These are phyloP conservation scores for Amphilophus citrinellus DNA, from an alignment of 2,113 vertebrate species.

Conservation along the genomic window DNA sequence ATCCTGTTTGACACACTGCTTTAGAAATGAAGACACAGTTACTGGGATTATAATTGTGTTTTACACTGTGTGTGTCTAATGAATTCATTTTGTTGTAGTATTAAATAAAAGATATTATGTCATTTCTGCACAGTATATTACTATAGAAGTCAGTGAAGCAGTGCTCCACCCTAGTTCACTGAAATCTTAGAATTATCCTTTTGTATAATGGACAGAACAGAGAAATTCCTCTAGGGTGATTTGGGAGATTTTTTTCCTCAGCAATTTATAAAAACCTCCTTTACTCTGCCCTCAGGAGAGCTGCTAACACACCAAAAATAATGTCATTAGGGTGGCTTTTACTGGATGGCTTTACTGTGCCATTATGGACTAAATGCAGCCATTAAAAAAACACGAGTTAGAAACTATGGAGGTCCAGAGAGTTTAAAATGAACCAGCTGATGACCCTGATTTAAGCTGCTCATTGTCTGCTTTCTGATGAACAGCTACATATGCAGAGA, in stretches of 20 bases:
- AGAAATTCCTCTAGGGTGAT: neutral
- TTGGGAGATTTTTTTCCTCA: slow-evolving; percentile 2
- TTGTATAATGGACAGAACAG: neutral
- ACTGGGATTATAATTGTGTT: slow-evolving; percentile 18
- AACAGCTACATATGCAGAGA: too few relatives aligned
- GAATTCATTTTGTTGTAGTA: neutral
- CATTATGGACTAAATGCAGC: neutral
- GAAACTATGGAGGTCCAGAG: neutral
- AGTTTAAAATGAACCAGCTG: neutral
- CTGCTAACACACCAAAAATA: slow-evolving; percentile 6
- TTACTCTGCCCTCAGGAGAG: slow-evolving; percentile 2
- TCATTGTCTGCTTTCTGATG: too few relatives aligned
- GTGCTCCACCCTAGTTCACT: neutral
- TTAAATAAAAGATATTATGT: neutral
- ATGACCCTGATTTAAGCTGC: too few relatives aligned
- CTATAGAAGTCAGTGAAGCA: neutral
- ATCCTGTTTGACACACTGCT: slow-evolving; percentile 35
- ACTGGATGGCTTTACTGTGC: neutral
- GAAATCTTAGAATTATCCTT: neutral
- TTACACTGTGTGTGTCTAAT: slow-evolving; percentile 7
- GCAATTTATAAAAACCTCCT: slow-evolving; percentile 8
- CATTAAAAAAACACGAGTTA: neutral
- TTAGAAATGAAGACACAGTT: neutral
- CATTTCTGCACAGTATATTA: neutral
- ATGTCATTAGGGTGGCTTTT: slow-evolving; percentile 5